A percentile compares a stretch with the other conserved stretches of the same genome.
phyloP scores from a whole-genome alignment of 2,113 vertebrate species.

The Erythrolamprus reginae region DNA sequence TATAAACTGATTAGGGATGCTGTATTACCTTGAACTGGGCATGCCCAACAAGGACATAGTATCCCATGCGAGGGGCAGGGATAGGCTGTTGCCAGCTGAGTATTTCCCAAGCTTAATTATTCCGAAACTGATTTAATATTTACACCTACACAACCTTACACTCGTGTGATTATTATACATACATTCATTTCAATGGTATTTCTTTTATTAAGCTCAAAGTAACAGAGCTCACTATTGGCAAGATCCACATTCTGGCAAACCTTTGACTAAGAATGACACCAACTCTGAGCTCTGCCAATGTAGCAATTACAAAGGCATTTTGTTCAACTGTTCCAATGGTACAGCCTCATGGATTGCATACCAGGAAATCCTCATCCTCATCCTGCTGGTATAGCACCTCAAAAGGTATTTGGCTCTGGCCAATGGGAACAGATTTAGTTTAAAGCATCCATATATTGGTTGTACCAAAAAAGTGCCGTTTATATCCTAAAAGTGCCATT shows the following conservation, averaged over 20 bases:
- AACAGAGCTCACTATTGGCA: too few species aligned
- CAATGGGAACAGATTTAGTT: background rate
- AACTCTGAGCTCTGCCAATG: background rate
- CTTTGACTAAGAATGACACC: background rate
- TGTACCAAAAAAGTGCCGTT: background rate
- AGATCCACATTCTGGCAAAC: background rate
- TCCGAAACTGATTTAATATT: background rate
- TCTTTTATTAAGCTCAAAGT: background rate
- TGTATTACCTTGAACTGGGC: background rate
- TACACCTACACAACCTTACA: background rate
- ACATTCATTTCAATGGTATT: background rate
- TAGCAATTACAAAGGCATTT: background rate
- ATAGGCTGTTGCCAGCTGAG: background rate
- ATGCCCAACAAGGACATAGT: background rate
- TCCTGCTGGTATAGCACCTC: background rate
- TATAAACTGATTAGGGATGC: background rate
- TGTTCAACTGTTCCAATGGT: background rate
- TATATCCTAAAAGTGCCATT: too few species aligned
- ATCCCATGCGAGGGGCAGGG: background rate
- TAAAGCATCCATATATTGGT: background rate
- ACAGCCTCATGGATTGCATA: background rate
- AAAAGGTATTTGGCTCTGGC: background rate
- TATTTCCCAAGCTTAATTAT: background rate
- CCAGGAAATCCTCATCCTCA: background rate
- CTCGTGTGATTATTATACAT: background rate